A percentile compares a stretch with the other conserved stretches of the same genome.
Evolutionary conservation across 2,113 vertebrate genomes (phyloP).

Genomic region (Hiodon tergisus): DNA sequence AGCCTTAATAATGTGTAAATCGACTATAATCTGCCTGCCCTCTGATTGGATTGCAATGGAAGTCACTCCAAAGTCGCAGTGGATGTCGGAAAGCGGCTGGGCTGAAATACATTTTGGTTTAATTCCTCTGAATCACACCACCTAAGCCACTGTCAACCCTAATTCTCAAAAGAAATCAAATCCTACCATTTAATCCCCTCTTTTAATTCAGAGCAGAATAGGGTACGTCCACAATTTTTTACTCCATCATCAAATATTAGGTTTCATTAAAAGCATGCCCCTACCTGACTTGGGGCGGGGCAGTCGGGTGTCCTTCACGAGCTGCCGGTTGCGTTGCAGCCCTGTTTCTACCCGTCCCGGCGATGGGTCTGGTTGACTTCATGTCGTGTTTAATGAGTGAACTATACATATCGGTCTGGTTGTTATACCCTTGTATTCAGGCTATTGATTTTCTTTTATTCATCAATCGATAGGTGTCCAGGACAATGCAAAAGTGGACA

Average conservation of each 20-base stretch:
- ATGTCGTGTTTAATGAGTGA: neutral
- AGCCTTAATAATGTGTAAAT: constrained; percentile 65
- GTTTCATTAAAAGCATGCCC: constrained; percentile 37
- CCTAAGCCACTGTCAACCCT: constrained; percentile 74
- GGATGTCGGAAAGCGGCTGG: constrained; percentile 61
- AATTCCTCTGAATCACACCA: constrained; percentile 66
- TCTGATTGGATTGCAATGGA: constrained; percentile 72
- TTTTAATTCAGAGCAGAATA: constrained; percentile 69
- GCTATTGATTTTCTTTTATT: constrained; percentile 57
- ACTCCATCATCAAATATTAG: constrained; percentile 39
- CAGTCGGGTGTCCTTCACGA: constrained; percentile 26
- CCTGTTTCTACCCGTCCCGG: too few species aligned
- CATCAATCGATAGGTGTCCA: constrained; percentile 52
- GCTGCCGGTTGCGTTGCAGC: too few species aligned
- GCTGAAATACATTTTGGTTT: constrained; percentile 69
- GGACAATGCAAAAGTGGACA: constrained; percentile 46
- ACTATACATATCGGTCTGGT: constrained; percentile 34
- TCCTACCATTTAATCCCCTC: constrained; percentile 71
- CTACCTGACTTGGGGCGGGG: constrained; percentile 42
- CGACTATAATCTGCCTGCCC: constrained; percentile 65
- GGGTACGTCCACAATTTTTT: constrained; percentile 49
- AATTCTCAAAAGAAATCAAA: constrained; percentile 80
- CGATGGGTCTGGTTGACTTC: too few species aligned
- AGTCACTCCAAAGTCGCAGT: constrained; percentile 71
- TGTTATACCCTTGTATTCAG: constrained; percentile 61